Evolutionary conservation across 2,797 vertebrate species (phyloP).

Genomic region (Dipus sagitta): DNA sequence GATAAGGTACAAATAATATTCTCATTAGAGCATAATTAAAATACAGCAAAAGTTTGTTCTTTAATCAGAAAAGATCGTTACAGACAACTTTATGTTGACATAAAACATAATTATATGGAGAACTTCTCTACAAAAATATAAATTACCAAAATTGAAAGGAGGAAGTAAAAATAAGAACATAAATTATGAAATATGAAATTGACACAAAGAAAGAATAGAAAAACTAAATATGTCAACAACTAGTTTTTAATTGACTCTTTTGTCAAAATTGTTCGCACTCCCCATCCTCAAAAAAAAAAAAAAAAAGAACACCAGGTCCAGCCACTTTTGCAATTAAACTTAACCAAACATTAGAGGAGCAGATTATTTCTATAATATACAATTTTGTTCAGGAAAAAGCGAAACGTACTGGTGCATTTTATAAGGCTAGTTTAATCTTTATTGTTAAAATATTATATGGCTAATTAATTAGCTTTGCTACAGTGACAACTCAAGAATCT

Average conservation of each 20-base stretch:
- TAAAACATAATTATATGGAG: constrained; percentile 52
- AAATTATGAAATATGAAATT: constrained; percentile 40
- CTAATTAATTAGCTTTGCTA: constrained; percentile 32
- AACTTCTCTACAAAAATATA: constrained; percentile 67
- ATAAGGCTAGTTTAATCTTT: constrained; percentile 5
- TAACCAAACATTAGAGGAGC: constrained; percentile 28
- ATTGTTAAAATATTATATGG: constrained; percentile 45
- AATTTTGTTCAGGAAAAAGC: constrained; percentile 40
- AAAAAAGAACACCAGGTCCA: neutral
- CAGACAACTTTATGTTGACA: constrained; percentile 59
- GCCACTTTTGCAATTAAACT: constrained; percentile 41
- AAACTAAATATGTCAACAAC: constrained; percentile 31
- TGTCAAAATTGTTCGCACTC: constrained; percentile 47
- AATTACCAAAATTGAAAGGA: constrained; percentile 52
- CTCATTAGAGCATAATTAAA: constrained; percentile 69
- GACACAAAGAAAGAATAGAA: constrained; percentile 35
- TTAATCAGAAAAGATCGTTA: constrained; percentile 62
- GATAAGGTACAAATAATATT: constrained; percentile 62
- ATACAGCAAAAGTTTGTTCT: constrained; percentile 48
- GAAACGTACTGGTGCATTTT: neutral
- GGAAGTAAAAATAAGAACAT: constrained; percentile 14
- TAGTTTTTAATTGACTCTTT: constrained; percentile 45
- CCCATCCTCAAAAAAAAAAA: neutral
- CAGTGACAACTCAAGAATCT: neutral
- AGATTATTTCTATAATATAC: constrained; percentile 30